Percentiles rank a stretch among this genome's conserved stretches.
Conservation (phyloP, 2,797 vertebrate species). For the Protonibea diacanthus region DNA sequence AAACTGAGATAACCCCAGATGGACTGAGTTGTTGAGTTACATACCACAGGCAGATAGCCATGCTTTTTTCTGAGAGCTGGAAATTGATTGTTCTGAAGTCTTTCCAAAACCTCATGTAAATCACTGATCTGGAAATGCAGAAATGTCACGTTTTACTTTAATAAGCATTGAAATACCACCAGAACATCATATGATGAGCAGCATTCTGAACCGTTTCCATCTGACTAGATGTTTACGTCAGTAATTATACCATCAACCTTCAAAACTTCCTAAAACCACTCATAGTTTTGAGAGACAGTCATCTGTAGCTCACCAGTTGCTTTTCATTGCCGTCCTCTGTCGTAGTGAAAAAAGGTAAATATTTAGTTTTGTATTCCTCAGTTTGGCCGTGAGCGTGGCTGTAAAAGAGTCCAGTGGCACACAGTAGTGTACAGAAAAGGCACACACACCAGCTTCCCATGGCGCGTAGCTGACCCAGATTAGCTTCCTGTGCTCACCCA, state of each 20-base stretch:
- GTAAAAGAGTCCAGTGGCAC: conserved; percentile 51
- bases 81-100: conserved; percentile 74
- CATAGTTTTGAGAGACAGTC: background rate
- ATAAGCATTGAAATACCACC: background rate
- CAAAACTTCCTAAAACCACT: background rate
- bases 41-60: conserved; percentile 72
- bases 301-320: conserved; percentile 75
- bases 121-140: conserved; percentile 72
- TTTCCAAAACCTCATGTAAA: conserved; percentile 77
- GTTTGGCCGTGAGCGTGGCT: conserved; percentile 51
- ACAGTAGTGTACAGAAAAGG: conserved; percentile 66
- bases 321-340: conserved; percentile 71
- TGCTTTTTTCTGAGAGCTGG: conserved; percentile 73
- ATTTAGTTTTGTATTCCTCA: conserved; percentile 61
- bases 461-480: conserved; percentile 75
- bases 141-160: background rate
- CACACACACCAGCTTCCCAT: conserved; percentile 64
- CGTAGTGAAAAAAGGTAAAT: conserved; percentile 66
- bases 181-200: background rate
- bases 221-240: background rate
- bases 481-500: conserved; percentile 65
- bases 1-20: background rate
- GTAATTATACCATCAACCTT: background rate
- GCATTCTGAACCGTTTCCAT: background rate
- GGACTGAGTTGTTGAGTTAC: conserved; percentile 28